Evolutionary conservation across 2,113 vertebrate species (phyloP).

Genomic region (Todiramphus chloris): DNA sequence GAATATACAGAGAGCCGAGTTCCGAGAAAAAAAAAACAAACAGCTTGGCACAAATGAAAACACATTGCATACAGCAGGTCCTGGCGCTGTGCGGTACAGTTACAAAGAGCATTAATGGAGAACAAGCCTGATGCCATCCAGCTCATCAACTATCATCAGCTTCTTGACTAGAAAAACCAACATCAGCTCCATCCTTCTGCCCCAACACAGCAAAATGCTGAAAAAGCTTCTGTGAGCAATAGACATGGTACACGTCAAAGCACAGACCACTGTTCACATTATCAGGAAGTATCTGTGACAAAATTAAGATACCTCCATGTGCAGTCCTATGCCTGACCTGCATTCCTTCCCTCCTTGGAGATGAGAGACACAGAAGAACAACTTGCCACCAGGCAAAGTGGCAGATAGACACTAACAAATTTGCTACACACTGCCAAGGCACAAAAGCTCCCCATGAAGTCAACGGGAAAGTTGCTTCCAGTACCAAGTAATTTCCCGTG

Average conservation of each 20-base stretch:
- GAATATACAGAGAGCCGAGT: background rate
- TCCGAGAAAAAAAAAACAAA: background rate
- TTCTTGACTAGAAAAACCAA: background rate
- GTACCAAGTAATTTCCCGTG: background rate
- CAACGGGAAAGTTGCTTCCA: background rate
- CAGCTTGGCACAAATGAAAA: conserved; percentile 9
- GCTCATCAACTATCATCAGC: background rate
- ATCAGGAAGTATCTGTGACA: background rate
- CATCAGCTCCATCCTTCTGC: background rate
- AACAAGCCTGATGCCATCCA: background rate
- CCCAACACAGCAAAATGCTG: background rate
- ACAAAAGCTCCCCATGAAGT: background rate
- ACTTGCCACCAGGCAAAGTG: background rate
- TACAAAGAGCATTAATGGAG: background rate
- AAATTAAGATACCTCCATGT: background rate
- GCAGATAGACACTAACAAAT: background rate
- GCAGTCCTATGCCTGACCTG: background rate
- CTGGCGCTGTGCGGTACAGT: background rate
- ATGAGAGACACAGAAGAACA: background rate
- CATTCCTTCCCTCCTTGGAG: background rate
- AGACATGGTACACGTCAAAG: background rate
- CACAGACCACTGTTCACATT: background rate
- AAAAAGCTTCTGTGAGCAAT: background rate
- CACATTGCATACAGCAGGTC: background rate
- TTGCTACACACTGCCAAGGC: background rate